Conservation (phyloP, 2,113 vertebrate species). For the Nanorana parkeri region DNA sequence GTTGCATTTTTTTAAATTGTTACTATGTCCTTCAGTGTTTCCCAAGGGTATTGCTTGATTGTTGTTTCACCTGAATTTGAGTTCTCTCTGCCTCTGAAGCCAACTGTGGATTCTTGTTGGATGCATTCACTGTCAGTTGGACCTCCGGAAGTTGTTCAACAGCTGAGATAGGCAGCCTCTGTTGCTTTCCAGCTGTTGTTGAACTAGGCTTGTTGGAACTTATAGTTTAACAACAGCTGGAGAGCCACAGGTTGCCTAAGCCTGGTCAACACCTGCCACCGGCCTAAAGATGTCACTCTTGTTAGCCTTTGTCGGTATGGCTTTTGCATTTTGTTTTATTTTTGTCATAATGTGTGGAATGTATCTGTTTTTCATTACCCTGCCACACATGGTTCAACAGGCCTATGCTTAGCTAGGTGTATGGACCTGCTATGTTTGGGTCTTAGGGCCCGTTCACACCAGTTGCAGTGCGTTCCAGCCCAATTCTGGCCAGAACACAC, state of each 20-base stretch:
- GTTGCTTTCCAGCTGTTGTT: conserved; percentile 49
- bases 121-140: not conserved
- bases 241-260: conserved; percentile 47
- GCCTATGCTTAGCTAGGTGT: no score
- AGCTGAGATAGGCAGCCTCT: conserved; percentile 29
- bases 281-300: conserved; percentile 5
- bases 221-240: conserved; percentile 45
- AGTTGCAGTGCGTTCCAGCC: no score
- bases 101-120: not conserved
- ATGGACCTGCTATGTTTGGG: no score
- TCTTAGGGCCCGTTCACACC: no score
- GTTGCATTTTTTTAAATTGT: no score
- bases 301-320: not conserved
- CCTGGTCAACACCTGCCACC: conserved; percentile 30
- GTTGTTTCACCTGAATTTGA: not conserved
- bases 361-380: no score
- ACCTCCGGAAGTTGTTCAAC: conserved; percentile 22
- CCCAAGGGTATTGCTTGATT: not conserved
- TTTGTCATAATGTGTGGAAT: no score
- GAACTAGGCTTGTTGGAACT: conserved; percentile 38
- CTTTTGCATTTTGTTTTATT: no score
- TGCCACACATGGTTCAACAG: no score
- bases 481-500: no score
- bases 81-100: not conserved
- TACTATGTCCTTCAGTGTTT: not conserved